Evolutionary conservation across 2,888 invertebrate genomes (phyloP).

Genomic region (Callyntrura sp.): DNA sequence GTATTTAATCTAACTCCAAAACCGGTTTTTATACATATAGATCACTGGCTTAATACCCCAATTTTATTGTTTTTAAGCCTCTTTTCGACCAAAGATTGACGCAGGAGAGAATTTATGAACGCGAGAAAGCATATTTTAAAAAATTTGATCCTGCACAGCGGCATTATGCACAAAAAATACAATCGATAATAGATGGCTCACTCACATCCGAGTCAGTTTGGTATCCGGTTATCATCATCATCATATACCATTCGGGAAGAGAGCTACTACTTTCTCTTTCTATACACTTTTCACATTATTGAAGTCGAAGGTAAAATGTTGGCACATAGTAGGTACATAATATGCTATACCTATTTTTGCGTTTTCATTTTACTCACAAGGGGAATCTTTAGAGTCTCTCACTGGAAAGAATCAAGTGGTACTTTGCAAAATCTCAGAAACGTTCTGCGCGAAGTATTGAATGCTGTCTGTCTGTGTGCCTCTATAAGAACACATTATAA

Average conservation of each 20-base stretch:
- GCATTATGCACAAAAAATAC: constrained; percentile 27
- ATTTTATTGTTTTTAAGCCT: constrained; percentile 6
- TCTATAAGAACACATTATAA: background rate
- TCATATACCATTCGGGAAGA: constrained; percentile 36
- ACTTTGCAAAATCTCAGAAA: constrained; percentile 32
- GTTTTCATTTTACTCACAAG: background rate
- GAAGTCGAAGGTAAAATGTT: no score
- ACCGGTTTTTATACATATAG: background rate
- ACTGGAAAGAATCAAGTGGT: constrained; percentile 30
- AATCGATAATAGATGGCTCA: constrained; percentile 27
- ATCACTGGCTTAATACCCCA: background rate
- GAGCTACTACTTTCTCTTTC: no score
- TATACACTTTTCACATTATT: no score
- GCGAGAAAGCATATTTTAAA: background rate
- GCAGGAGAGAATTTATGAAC: background rate
- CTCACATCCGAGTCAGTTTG: no score
- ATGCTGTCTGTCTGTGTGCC: background rate
- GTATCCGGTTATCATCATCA: constrained; percentile 10
- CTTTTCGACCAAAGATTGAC: constrained; percentile 1
- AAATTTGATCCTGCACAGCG: constrained; percentile 19
- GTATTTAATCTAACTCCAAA: background rate
- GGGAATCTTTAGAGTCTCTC: no score
- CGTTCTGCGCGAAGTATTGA: no score
- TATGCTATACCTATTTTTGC: background rate
- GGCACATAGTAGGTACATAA: no score